Conservation (phyloP, 1,140 invertebrate species). For the Lethrus apterus region DNA sequence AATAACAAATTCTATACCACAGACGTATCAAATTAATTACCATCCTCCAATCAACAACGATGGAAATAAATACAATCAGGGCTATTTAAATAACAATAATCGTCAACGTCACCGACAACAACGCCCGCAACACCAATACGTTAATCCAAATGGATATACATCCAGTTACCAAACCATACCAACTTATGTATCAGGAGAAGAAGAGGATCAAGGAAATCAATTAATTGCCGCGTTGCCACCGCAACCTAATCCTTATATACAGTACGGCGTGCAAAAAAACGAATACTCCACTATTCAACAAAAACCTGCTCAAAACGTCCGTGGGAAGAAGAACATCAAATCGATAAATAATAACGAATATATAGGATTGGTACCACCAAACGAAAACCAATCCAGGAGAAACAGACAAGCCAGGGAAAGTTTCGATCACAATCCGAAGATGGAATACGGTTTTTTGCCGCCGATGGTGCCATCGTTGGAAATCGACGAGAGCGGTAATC, state of each 20-base stretch:
- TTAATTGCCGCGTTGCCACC: neutral
- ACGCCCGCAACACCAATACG: neutral
- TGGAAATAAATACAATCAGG: no score
- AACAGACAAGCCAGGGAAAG: slow-evolving; percentile 34
- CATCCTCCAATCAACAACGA: no score
- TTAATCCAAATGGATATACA: neutral
- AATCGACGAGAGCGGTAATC: slow-evolving; percentile 61
- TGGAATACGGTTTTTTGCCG: slow-evolving; percentile 76
- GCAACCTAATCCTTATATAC: no score
- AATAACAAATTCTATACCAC: neutral
- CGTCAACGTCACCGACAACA: neutral
- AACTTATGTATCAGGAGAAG: neutral
- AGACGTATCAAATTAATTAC: neutral
- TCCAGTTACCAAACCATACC: neutral
- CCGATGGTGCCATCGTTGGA: slow-evolving; percentile 72
- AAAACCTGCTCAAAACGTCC: slow-evolving; percentile 17
- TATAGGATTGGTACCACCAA: slow-evolving; percentile 42
- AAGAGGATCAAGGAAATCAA: neutral
- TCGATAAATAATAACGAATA: slow-evolving; percentile 31
- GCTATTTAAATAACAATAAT: no score
- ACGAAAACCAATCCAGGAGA: slow-evolving; percentile 21
- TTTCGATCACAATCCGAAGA: slow-evolving; percentile 51
- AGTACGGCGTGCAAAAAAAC: neutral
- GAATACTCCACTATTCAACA: neutral
- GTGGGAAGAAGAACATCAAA: neutral